Base-by-base conservation (phyloP, 2,797 vertebrate genomes). In the Huso huso region DNA sequence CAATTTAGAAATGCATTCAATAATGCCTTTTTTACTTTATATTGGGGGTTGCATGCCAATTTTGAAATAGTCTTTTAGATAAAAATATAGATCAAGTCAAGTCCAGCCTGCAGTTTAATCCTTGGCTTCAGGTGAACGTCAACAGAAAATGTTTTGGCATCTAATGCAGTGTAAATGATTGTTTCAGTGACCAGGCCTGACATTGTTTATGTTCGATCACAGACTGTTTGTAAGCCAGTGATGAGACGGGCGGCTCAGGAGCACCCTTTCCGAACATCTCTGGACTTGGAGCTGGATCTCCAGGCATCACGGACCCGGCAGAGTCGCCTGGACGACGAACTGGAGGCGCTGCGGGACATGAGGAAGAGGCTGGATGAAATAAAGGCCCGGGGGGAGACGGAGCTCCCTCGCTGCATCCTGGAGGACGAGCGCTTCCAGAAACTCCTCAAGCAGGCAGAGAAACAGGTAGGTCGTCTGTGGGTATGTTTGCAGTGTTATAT, bases 211-310 rank as follows among this genome's bases (percentile, higher is more conserved):
- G 15, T 23, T 10, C 11, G 48, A 55, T n/a, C n/a, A 0, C 78
- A 91, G 89, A 75, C 88, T 0, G 68, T 85, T 10, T 88, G 87
- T 80, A 90, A 90, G 51, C 83, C 86, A 0, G 67, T 79, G 62
- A 66, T 75, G 63, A 75, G 78, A 13, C 78, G 84, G 72, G 71
- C 81, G 0, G 71, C 76, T 0, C 83, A 75, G 0, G 87, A 89
- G 11, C 70, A 80, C 68, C 81, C 85, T 0, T 48, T 13, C 0
- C 83, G 89, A 49, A 93, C 91, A 0, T 93, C 91, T 63, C 86
- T 93, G 7, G 91, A 92, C 81, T 73, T 91, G 76, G 91, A 93
- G 82, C 84, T 93, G 85, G 91, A 92, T 64, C 89, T 93, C 6
- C 91, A 92, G 86, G 91, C 85, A 0, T 90, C 89, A 0, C 85